These are phyloP conservation scores for Benitochromis conjunctus DNA, from an alignment of 2,113 vertebrate species.

Conservation along the genomic window DNA sequence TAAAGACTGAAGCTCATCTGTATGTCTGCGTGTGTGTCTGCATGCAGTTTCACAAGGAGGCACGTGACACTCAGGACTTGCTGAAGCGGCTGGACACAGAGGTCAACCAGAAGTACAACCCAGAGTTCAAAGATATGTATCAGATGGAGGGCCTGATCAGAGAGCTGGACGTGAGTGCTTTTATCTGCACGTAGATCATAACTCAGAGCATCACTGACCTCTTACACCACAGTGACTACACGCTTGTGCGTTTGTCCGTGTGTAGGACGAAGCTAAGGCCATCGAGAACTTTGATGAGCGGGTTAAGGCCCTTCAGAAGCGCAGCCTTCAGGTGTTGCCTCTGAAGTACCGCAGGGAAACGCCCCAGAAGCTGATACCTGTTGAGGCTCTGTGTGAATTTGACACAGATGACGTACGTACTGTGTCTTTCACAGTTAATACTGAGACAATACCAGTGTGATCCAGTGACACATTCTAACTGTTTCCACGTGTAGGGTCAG, in stretches of 20 bases:
- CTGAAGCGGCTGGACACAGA: slow-evolving; percentile 86
- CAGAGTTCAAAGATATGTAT: slow-evolving; percentile 92
- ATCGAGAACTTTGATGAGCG: slow-evolving; percentile 84
- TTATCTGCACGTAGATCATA: background rate
- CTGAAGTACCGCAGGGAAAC: slow-evolving; percentile 81
- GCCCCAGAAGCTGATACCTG: slow-evolving; percentile 77
- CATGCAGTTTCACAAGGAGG: slow-evolving; percentile 85
- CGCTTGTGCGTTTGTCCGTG: background rate
- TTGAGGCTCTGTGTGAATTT: slow-evolving; percentile 92
- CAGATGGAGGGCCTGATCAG: slow-evolving; percentile 85
- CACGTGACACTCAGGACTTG: slow-evolving; percentile 88
- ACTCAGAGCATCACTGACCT: background rate
- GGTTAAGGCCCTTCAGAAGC: slow-evolving; percentile 81
- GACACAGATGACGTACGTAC: slow-evolving; percentile 81
- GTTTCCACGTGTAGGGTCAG: slow-evolving; percentile 72
- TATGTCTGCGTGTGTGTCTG: background rate
- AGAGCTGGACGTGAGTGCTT: slow-evolving; percentile 85
- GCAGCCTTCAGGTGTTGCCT: slow-evolving; percentile 84
- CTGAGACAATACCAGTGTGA: background rate
- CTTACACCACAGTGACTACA: background rate
- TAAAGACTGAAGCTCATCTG: background rate
- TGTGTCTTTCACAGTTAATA: background rate
- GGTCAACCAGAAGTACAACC: slow-evolving; percentile 89
- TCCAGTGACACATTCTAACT: background rate
- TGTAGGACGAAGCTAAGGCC: slow-evolving; percentile 91